Base-by-base conservation (phyloP, 2,888 invertebrate genomes). In the Cerastis rubricosa region DNA sequence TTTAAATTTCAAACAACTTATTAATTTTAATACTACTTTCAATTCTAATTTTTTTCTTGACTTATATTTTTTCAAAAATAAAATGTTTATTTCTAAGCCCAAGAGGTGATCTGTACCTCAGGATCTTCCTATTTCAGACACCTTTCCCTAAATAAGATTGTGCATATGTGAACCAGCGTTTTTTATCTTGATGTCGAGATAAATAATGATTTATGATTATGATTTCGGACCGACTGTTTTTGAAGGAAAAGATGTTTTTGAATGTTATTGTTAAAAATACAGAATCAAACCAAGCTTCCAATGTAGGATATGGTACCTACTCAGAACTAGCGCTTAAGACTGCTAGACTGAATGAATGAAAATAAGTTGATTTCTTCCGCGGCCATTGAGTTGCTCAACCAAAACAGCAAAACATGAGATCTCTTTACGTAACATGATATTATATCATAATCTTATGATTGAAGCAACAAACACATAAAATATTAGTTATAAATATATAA, bases 401-500 rank as follows among this genome's bases (percentile, higher is more conserved):
- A 11, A 57, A 47, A 25, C 29, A 2, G 40, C 35, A 78, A 76
- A 76, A 76, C 47, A 76, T 45, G n/a, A n/a, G 14, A 47, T 68
- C n/a, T 54, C 1, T 64, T 57, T 57, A 51, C n/a, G 14, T 17
- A 68, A 54, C 66, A 71, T 45, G 14, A 65, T 29, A 61, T 64
- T 64, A 70, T 59, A 64, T 43, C 63, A 63, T 67, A 67, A 78
- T 72, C 74, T 51, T 51, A 66, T 49, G 59, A 66, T 57, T 47
- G 59, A 69, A 82, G 45, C 49, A 74, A 49, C 51, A 76, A 69
- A 82, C 66, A 51, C 61, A 71, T 76, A 80, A 83, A 73, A 75
- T 63, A 84, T 35, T 12, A 43, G 70, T 49, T 80, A 84, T 84
- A 73, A 83, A 83, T 79, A 79, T 71, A 64, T 14, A 59, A 64